Base-by-base conservation (phyloP, 2,888 invertebrate species). In the Scrobipalpa costella region DNA sequence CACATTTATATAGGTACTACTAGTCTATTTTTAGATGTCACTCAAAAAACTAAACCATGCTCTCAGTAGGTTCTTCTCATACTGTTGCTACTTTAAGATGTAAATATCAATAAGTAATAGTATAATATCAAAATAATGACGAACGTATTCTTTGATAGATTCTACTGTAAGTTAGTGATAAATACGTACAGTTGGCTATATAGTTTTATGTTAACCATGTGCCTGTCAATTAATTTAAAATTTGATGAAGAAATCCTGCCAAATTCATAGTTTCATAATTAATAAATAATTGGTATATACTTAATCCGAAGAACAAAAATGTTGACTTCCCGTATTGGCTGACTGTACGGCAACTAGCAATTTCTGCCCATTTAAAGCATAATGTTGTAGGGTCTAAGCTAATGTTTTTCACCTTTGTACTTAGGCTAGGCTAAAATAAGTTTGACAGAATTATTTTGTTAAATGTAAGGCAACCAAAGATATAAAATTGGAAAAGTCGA, bases 371-470 rank as follows among this genome's bases (percentile, higher is more conserved):
- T 33, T 55, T 27, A 27, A 34, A 38, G 38, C 52, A 61, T 50
- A 61, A 61, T 61, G 40, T 61, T 17, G 52, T 57, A 55, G 33
- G 40, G 58, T 44, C 38, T 58, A 40, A 75, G 74, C 62, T 78
- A 80, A 83, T 73, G 71, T 80, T 84, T 84, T 79, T 82, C 84
- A 83, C 79, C 69, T 84, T 83, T 84, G 80, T 85, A 85, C 83
- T 84, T 86, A 86, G 85, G 75, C 67, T 84, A 84, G 77, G 21
- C 21, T 52, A 52, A 21, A 15, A 38, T 83, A 84, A 81, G 78
- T 70, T 71, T 66, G 44, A 61, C 74, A 63, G 40, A 71, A 75
- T 72, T 71, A 73, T 70, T 72, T 73, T 76, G 70, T 72, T 68
- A 19, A 40, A 21, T 59, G 27, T 77, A 77, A 78, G 71, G 74